Base-by-base conservation (phyloP, 1,140 invertebrate genomes). In the Bacillus rossius region DNA sequence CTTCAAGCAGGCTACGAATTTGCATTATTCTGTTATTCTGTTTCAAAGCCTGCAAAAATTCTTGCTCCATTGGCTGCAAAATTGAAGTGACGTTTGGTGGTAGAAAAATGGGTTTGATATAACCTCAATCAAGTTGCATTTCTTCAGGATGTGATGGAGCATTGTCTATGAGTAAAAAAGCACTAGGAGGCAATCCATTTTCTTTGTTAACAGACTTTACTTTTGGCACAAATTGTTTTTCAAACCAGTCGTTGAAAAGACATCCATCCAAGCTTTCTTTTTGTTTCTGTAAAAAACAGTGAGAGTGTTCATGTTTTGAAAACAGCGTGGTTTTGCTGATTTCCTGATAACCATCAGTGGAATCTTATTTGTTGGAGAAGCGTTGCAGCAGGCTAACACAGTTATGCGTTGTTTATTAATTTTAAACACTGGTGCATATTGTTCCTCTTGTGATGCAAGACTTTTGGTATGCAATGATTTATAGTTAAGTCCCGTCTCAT, bases 401-500 rank as follows among this genome's bases (percentile, higher is more conserved):
- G 62, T 65, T 2, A 65, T 8, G 13, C 57, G 51, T 26, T 67
- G 50, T 57, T 65, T 68, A n/a, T 61, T 60, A 19, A 60, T 59
- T 66, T 73, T 73, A 42, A 60, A 61, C 34, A 67, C 67, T 52
- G 58, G 54, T 51, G 55, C 63, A 63, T 61, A 64, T 54, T 67
- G 65, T 60, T 69, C 63, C 22, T 57, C 48, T 51, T 63, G 56
- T 45, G 66, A 64, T 43, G 65, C 65, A 37, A 66, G 68, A 45
- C 68, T 73, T 53, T 68, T 69, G 34, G 55, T 66, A 48, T 71
- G 73, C 43, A 75, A 62, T 54, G 63, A 58, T 64, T 67, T 69
- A 67, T 75, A 66, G 61, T 67, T n/a, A 75, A 60, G 25, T 65
- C 69, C 53, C 67, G 73, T 66, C 75, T n/a, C 72, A 56, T 76